Base-by-base conservation (phyloP, 2,888 invertebrate species). In the Lamellibrachia columna region DNA sequence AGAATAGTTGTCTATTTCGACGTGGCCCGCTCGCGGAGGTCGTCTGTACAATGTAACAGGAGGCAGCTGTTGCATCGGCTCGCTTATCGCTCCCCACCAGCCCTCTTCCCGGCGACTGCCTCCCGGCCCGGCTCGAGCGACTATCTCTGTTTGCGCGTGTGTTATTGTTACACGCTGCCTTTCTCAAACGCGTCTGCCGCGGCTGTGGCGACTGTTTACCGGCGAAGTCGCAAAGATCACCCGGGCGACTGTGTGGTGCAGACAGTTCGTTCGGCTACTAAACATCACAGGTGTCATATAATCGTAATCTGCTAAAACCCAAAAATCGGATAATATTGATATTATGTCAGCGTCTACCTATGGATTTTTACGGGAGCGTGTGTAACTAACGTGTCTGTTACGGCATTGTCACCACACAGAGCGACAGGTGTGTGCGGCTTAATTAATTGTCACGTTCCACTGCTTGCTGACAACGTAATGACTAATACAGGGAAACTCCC, bases 21-120 rank as follows among this genome's bases (percentile, higher is more conserved):
- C 75, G 75, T 15, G 75, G 11, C 75, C 2, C 75, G 11, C 75
- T 75, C 75, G 15, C 75, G 11, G 1, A 28, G 28, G 6, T 75
- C 22, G 75, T 75, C 75, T 75, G 75, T 75, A 75, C 75, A 75
- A 75, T 75, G 75, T 75, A 75, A 75, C 75, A n/a, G 75, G 75
- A 75, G 75, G n/a, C 75, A 75, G 75, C 75, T 75, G 75, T 75
- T 75, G 15, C 75, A n/a, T 22, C 75, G 75, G 6, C 75, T 15
- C 75, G 75, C 75, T 75, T 75, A 75, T 75, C 75, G 75, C 75
- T 75, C 22, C 22, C 75, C 75, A 22, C 22, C n/a, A 15, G 75
- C 75, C 75, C 75, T 75, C 75, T 75, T 55, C 75, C 22, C 75
- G 6, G 4, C 75, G 75, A 15, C 75, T 75, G 4, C 75, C 75